Conservation (phyloP, 2,797 vertebrate species). For the Steatocranus sp. region DNA sequence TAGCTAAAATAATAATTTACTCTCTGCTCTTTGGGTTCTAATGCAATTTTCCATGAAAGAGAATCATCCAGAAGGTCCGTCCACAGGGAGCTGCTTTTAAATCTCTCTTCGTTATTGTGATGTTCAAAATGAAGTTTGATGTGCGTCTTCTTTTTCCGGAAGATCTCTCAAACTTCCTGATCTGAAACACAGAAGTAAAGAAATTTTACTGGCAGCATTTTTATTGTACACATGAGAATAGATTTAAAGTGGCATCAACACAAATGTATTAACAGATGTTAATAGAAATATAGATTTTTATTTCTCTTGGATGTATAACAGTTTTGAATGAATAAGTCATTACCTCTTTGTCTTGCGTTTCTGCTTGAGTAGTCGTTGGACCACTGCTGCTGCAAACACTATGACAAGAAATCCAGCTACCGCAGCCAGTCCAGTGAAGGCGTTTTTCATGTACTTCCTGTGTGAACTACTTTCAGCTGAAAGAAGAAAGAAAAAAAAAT, state of each 20-base stretch:
- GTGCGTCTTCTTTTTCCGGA: not conserved
- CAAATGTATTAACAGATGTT: not conserved
- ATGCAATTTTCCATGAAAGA: not conserved
- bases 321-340: not conserved
- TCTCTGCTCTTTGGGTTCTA: not conserved
- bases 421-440: constrained; percentile 51
- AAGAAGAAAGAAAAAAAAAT: not conserved
- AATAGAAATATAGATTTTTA: not conserved
- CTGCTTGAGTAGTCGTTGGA: not conserved
- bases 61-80: not conserved
- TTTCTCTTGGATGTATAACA: not conserved
- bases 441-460: not conserved
- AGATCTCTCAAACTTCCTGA: not conserved
- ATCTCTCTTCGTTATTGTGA: not conserved
- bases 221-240: not conserved
- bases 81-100: not conserved
- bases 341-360: constrained; percentile 27
- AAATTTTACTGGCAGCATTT: not conserved
- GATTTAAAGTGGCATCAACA: no score
- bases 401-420: constrained; percentile 59
- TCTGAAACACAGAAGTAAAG: constrained; percentile 42
- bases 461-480: not conserved
- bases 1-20: not conserved
- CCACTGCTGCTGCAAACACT: not conserved
- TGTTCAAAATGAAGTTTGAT: constrained; percentile 50